Evolutionary conservation across 2,797 vertebrate species (phyloP).

Genomic region (Bradypodion pumilum): DNA sequence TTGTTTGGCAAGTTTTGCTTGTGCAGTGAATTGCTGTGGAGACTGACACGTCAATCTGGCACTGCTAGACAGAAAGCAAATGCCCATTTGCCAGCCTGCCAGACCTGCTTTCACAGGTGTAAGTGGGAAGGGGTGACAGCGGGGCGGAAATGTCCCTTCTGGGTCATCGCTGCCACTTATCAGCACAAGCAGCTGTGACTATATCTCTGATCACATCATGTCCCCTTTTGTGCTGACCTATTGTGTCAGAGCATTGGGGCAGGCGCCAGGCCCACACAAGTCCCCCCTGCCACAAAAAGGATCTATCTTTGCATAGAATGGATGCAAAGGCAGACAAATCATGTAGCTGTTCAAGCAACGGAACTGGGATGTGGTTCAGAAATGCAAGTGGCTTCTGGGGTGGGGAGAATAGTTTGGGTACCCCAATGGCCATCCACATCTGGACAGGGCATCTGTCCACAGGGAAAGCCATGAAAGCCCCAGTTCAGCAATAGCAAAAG

Average conservation of each 20-base stretch:
- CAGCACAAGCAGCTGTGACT: slow-evolving; percentile 61
- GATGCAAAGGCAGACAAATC: slow-evolving; percentile 37
- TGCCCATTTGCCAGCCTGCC: neutral
- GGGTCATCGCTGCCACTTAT: slow-evolving; percentile 64
- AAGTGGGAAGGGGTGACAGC: neutral
- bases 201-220: slow-evolving; percentile 62
- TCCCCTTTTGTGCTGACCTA: slow-evolving; percentile 38
- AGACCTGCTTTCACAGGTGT: slow-evolving; percentile 59
- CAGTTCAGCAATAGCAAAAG: too few relatives aligned
- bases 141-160: slow-evolving; percentile 47
- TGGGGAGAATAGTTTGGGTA: too few relatives aligned
- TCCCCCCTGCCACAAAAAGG: slow-evolving; percentile 30
- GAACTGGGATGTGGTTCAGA: neutral
- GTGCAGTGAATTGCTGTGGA: neutral
- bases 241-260: slow-evolving; percentile 52
- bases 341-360: neutral
- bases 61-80: slow-evolving; percentile 67
- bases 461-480: too few relatives aligned
- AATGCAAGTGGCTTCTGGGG: neutral
- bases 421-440: too few relatives aligned
- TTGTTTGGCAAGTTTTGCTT: slow-evolving; percentile 31
- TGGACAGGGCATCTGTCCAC: too few relatives aligned
- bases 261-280: slow-evolving; percentile 23
- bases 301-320: slow-evolving; percentile 19
- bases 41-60: too few relatives aligned